Evolutionary conservation across 2,113 vertebrate genomes (phyloP), one percentile per base, ranked within the genome.

Genomic region (Mormyrus iriodes): DNA sequence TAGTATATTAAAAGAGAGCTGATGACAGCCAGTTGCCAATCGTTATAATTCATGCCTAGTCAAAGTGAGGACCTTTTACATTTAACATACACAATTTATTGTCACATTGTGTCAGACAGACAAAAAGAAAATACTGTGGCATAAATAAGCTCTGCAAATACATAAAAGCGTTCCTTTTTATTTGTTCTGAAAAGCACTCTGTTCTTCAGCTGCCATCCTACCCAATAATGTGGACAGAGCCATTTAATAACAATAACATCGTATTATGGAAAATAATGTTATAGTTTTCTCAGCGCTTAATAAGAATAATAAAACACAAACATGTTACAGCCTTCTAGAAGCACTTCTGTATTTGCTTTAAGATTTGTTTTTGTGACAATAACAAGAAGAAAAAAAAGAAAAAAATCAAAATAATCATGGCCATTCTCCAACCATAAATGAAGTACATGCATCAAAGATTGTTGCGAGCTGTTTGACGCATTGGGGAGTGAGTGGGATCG

Each of bases 341-440:
- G 39, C 42, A 48, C 82, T 46, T 46, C 42, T 24, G 4, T 46
- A 24, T 82, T 82, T 82, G 19, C 76, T 79, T 79, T 79, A 35
- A 39, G 73, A 85, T 88, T 65, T 76, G 90, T 52, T 85, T 89
- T 89, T 35, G 9, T 84, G 61, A 88, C 82, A 89, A 85, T 79
- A 12, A 53, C 58, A 44, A 76, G 42, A 27, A 44, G 13, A 84
- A n/a, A 73, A 53, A 35, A 53, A 31, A 21, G 24, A 0, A 35
- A 27, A 51, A 44, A 51, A n/a, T n/a, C n/a, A n/a, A n/a, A n/a
- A n/a, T n/a, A 84, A 84, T 44, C 2, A 48, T 85, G 48, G 48
- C 84, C 27, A 15, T 51, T 85, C 9, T 49, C 46, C 46, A 85
- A 7, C 4, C n/a, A 51, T n/a, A 85, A 27, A 85, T 55, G 19